Evolutionary conservation across 2,113 vertebrate species (phyloP).

Genomic region (Lanius ludovicianus): DNA sequence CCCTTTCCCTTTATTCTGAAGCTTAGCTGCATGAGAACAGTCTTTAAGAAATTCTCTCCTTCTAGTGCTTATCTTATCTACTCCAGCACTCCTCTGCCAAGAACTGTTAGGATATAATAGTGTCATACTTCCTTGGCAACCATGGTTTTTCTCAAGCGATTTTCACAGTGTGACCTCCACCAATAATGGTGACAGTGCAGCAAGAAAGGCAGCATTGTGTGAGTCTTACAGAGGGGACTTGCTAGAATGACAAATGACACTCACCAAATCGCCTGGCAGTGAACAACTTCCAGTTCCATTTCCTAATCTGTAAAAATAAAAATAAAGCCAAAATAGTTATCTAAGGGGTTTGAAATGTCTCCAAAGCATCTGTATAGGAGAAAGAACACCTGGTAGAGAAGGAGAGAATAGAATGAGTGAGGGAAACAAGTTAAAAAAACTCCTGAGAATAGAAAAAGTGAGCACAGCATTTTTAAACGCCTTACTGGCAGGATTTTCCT

Average conservation of each 20-base stretch:
- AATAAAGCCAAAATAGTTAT: constrained; percentile 6
- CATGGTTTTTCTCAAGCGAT: background rate
- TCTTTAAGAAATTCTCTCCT: background rate
- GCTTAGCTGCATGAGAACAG: background rate
- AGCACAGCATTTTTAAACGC: background rate
- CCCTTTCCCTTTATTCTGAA: background rate
- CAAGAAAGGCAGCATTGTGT: constrained; percentile 23
- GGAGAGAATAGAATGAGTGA: background rate
- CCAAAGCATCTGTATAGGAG: background rate
- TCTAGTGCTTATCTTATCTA: constrained; percentile 44
- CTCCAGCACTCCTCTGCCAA: constrained; percentile 18
- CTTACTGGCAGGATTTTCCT: background rate
- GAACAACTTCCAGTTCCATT: background rate
- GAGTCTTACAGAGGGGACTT: background rate
- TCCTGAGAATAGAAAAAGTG: background rate
- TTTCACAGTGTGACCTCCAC: background rate
- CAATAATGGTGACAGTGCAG: background rate
- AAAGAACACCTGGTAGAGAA: background rate
- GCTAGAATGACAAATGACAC: constrained; percentile 2
- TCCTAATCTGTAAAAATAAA: constrained; percentile 24
- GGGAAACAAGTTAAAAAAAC: background rate
- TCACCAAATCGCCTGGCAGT: background rate
- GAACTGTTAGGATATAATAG: background rate
- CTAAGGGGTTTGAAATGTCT: background rate
- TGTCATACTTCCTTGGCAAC: constrained; percentile 26